These are phyloP conservation scores for Heliothis virescens DNA, from an alignment of 1,140 invertebrate genomes.

Conservation along the genomic window DNA sequence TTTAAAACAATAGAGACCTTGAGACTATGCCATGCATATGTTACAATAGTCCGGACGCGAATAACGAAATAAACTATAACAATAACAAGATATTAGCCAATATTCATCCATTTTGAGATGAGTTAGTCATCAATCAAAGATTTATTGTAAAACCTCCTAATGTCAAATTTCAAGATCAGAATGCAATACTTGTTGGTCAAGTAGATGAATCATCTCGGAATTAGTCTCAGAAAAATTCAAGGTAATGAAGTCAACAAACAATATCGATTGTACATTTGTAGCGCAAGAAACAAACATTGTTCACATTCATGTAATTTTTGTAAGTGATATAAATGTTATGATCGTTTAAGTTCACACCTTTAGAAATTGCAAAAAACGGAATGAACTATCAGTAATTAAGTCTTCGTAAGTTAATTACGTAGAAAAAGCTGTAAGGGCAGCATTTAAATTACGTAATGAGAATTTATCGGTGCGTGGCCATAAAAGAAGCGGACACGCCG, in stretches of 20 bases:
- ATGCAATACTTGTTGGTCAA: constrained; percentile 41
- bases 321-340: constrained; percentile 11
- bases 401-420: background rate
- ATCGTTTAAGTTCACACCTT: background rate
- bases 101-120: constrained; percentile 48
- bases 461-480: constrained; percentile 52
- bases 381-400: constrained; percentile 24
- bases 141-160: constrained; percentile 56
- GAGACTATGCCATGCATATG: constrained; percentile 50
- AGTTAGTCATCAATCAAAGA: constrained; percentile 62
- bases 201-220: constrained; percentile 31
- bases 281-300: background rate
- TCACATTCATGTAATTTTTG: constrained; percentile 36
- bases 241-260: constrained; percentile 26
- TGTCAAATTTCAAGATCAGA: constrained; percentile 52
- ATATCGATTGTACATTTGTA: background rate
- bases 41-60: constrained; percentile 29
- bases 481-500: constrained; percentile 48
- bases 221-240: constrained; percentile 30
- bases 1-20: constrained; percentile 63
- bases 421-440: constrained; percentile 50
- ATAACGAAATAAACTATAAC: constrained; percentile 57
- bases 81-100: constrained; percentile 62
- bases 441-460: constrained; percentile 53
- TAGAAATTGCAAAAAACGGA: background rate